These are phyloP conservation scores for Pantelozetes paolii DNA, from an alignment of 2,888 invertebrate genomes.

Conservation along the genomic window DNA sequence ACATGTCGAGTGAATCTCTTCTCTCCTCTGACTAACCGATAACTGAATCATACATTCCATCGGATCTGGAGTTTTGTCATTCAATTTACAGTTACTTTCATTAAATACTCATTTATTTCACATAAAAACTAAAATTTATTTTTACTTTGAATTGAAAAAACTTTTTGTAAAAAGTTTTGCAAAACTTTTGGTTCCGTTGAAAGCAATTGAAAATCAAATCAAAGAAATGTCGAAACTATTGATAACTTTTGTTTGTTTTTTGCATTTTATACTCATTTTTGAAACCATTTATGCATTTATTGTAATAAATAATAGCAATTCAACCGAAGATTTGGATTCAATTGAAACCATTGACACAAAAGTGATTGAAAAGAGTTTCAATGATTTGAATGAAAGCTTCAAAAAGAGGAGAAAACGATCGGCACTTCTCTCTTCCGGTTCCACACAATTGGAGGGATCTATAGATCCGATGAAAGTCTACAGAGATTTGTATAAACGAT, in stretches of 20 bases:
- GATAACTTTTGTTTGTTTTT: constrained; percentile 12
- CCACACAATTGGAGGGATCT: constrained; percentile 40
- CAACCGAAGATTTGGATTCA: neutral
- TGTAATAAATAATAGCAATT: neutral
- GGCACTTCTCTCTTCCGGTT: constrained; percentile 37
- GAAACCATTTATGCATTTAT: neutral
- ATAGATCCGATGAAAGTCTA: constrained; percentile 38
- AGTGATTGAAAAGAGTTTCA: neutral
- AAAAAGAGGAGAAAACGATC: constrained; percentile 33
- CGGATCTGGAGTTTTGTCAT: neutral
- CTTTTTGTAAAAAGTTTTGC: no score
- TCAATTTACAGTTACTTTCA: constrained; percentile 12
- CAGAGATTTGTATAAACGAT: constrained; percentile 35
- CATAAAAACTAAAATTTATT: neutral
- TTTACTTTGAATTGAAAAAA: no score
- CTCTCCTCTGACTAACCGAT: neutral
- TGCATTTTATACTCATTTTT: neutral
- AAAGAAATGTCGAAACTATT: constrained; percentile 16
- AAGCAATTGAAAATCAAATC: no score
- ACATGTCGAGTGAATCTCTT: constrained; percentile 9
- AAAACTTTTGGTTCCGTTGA: no score
- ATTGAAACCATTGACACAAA: neutral
- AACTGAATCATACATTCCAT: constrained; percentile 26
- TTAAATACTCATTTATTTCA: neutral
- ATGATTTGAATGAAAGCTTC: neutral